Conservation (phyloP, 1,140 invertebrate species). For the Neotoxoptera formosana region DNA sequence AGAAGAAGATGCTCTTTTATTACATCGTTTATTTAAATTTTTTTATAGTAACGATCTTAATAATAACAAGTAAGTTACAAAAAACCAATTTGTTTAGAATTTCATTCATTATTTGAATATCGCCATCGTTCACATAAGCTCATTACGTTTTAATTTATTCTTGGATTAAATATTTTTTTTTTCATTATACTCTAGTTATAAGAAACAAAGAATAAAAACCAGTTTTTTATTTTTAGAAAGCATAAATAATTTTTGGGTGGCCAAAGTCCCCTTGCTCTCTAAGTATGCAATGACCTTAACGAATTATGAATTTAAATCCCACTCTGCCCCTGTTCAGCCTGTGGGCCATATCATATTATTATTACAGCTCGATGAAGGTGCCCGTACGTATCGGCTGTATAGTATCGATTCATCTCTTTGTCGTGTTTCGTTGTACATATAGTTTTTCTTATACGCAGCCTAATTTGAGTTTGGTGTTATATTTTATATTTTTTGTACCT, state of each 20-base stretch:
- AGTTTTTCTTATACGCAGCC: background rate
- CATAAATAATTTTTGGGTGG: background rate
- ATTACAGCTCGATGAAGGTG: background rate
- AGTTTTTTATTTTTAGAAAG: background rate
- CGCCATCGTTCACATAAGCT: background rate
- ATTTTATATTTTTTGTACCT: background rate
- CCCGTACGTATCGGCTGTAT: background rate
- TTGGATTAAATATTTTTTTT: background rate
- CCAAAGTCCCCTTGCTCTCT: background rate
- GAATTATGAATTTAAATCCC: constrained; percentile 8
- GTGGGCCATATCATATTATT: too few relatives aligned
- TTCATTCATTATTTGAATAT: background rate
- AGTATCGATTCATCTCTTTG: background rate
- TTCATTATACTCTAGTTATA: background rate
- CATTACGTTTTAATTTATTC: background rate
- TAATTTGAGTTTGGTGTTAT: background rate
- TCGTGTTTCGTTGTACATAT: background rate
- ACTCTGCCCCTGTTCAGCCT: background rate
- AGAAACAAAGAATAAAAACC: background rate
- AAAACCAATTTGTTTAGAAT: background rate
- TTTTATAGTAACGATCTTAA: background rate
- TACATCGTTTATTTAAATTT: background rate
- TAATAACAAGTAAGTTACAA: background rate
- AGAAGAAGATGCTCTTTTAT: background rate
- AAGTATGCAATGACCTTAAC: background rate